These are phyloP conservation scores for Smutsia gigantea DNA, from an alignment of 2,797 vertebrate genomes.

Conservation along the genomic window DNA sequence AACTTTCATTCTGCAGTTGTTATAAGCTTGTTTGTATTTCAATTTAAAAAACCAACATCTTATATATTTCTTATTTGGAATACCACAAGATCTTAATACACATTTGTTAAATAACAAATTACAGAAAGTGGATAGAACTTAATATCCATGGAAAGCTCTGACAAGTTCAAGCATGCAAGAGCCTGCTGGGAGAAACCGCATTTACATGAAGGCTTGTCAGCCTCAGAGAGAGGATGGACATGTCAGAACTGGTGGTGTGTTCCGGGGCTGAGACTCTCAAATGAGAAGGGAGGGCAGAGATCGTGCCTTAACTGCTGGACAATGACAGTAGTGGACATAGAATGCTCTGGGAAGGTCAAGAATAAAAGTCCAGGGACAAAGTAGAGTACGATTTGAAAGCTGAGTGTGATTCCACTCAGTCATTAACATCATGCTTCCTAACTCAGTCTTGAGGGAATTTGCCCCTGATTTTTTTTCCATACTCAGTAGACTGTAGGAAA, in stretches of 20 bases:
- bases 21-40: neutral
- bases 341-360: neutral
- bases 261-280: neutral
- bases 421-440: neutral
- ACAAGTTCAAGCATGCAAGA: neutral
- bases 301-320: neutral
- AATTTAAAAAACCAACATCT: neutral
- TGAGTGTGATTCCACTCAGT: neutral
- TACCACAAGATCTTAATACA: neutral
- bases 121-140: neutral
- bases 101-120: neutral
- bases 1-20: neutral
- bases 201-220: neutral
- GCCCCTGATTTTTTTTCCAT: neutral
- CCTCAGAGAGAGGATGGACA: neutral
- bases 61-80: neutral
- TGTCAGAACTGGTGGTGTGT: neutral
- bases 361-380: neutral
- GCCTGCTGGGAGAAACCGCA: neutral
- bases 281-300: neutral
- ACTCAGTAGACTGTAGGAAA: neutral
- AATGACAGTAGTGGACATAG: neutral
- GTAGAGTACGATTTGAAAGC: neutral
- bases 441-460: neutral
- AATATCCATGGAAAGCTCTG: neutral